Base-by-base conservation (phyloP, 2,113 vertebrate genomes). In the Psittacus erithacus region DNA sequence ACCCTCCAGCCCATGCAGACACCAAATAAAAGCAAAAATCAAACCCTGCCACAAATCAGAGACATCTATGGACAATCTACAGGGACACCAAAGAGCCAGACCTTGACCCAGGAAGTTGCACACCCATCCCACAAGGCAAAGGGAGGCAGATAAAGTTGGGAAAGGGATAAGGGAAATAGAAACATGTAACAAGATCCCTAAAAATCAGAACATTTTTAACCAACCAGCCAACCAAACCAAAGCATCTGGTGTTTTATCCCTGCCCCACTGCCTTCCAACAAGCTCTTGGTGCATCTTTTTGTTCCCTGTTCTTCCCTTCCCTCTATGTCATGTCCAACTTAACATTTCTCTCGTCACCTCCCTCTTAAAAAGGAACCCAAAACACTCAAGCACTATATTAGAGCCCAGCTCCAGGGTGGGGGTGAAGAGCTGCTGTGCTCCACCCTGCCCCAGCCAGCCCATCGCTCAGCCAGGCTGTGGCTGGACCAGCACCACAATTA, bases 41-140 rank as follows among this genome's bases (percentile, higher is more conserved):
- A 70, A 67, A 19, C 11, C 9, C 69, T 62, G 33, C 18, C 33
- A 9, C 28, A 73, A 50, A 53, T 47, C 62, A 9, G 38, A 59
- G 46, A 7, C 2, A 2, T 0, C 5, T 2, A 16, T 0, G 8
- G 60, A n/a, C n/a, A 23, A 0, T 0, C 6, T 7, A 12, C 7
- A 0, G 35, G 27, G 57, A 29, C 50, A 38, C 4, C 16, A 9
- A 68, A 46, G 41, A 59, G n/a, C 7, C 38, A 38, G 38, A 19
- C 4, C 17, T n/a, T 11, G n/a, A 9, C 19, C 39, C n/a, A 52
- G 43, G 35, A 52, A 47, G 11, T 8, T 2, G 0, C 4, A 11
- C 10, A 0, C 6, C 39, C 31, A 70, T 9, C 19, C 52, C 22
- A 7, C 6, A 17, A 47, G 10, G 46, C 35, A 79, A 76, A 79